phyloP scores from a whole-genome alignment of 2,888 invertebrate genomes.

The Stratiomys singularior region DNA sequence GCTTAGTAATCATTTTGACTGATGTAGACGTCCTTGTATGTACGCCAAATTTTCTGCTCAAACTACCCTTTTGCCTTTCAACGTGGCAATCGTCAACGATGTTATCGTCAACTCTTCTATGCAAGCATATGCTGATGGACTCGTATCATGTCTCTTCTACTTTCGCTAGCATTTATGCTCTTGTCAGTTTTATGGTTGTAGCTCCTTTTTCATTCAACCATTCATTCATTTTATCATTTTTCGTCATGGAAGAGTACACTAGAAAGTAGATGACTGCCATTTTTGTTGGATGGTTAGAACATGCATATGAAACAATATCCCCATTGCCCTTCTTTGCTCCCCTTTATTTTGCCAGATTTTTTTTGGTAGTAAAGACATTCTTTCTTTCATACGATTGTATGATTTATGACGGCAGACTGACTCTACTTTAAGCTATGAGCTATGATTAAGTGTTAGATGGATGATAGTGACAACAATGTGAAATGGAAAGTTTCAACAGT shows the following conservation, averaged over 20 bases:
- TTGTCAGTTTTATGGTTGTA: slow-evolving; percentile 4
- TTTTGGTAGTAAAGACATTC: not conserved
- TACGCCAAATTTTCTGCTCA: not conserved
- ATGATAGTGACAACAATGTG: slow-evolving; percentile 40
- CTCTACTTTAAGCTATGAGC: slow-evolving; percentile 13
- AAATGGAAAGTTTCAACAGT: slow-evolving; percentile 24
- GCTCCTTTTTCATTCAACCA: not conserved
- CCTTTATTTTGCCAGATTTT: not conserved
- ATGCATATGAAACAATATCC: slow-evolving; percentile 12
- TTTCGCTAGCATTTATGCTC: not conserved
- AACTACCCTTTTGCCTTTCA: slow-evolving; percentile 7
- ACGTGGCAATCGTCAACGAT: not conserved
- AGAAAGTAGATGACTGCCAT: slow-evolving; percentile 13
- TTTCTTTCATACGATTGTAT: not conserved
- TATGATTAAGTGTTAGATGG: slow-evolving; percentile 38
- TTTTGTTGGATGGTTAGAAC: not conserved
- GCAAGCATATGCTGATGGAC: not conserved
- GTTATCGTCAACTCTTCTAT: not conserved
- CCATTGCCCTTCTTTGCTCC: not conserved
- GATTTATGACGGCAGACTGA: slow-evolving; percentile 19
- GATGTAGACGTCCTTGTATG: slow-evolving; percentile 5
- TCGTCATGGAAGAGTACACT: not conserved
- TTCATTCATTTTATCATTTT: not conserved
- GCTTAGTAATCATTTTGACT: slow-evolving; percentile 19
- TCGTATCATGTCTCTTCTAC: not conserved